Conservation (phyloP, 2,113 vertebrate species). For the Meles meles region DNA sequence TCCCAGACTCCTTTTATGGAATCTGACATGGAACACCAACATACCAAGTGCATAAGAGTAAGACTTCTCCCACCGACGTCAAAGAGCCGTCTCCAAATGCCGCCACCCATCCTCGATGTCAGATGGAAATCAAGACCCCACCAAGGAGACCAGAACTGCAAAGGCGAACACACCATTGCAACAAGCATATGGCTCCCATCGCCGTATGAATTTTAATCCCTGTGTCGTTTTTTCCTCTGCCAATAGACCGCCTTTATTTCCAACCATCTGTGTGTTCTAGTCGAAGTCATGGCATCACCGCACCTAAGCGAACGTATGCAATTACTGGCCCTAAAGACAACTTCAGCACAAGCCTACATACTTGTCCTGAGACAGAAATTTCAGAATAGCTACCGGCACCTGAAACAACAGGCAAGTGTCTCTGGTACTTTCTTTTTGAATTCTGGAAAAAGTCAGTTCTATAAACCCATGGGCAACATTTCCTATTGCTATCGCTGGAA, state of each 20-base stretch:
- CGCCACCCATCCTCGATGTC: not conserved
- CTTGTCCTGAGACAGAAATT: not conserved
- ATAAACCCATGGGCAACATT: not conserved
- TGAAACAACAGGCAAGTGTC: not conserved
- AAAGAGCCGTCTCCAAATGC: not conserved
- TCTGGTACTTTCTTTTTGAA: not conserved
- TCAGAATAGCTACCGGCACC: not conserved
- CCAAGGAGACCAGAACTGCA: not conserved
- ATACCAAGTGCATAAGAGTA: not conserved
- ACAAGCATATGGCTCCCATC: rapidly evolving
- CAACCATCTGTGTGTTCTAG: not conserved
- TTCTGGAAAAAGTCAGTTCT: not conserved
- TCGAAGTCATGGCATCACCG: not conserved
- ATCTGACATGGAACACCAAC: no score
- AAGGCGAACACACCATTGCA: rapidly evolving
- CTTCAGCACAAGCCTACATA: not conserved
- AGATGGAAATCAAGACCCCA: not conserved
- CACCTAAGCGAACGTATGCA: rapidly evolving
- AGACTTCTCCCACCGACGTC: no score
- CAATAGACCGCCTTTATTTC: rapidly evolving
- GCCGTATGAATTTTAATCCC: no score
- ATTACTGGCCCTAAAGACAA: not conserved
- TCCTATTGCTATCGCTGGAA: not conserved
- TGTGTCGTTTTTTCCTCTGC: not conserved
- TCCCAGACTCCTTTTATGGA: not conserved